Base-by-base conservation (phyloP, 2,113 vertebrate genomes). In the Quiscalus mexicanus region DNA sequence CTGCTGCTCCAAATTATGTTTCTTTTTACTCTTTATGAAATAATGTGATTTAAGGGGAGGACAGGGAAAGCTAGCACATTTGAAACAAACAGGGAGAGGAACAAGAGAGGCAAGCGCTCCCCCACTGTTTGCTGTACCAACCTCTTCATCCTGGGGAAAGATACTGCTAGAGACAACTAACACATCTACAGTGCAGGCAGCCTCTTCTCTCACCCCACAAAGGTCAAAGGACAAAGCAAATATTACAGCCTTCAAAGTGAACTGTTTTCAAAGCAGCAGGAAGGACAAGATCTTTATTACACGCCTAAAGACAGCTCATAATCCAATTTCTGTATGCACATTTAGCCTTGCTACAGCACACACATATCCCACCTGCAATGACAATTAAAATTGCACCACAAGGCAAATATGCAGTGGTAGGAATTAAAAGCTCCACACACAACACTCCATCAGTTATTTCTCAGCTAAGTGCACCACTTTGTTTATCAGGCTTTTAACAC, bases 1-100 rank as follows among this genome's bases (percentile, higher is more conserved):
- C 91, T 96, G 96, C 92, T 97, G 96, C 96, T 97, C 96, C 96
- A 95, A 98, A 98, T 98, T 92, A 97, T 75, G 92, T 81, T 97
- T 95, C 96, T 97, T 98, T 96, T 97, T 94, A 92, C 88, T 95
- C 95, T 94, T 97, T 95, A 97, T 95, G 92, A 97, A 96, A 98
- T 96, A 97, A 97, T 83, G 69, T 73, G 91, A 96, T 96, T 95
- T 95, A 95, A 91, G 90, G 71, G 60, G 58, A 88, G 24, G 63
- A 89, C 2, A 0, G 65, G 83, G 49, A 78, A 88, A 90, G 45
- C 64, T 52, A 92, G 78, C 70, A 77, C 10, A 2, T 70, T 86
- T 7, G 8, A 94, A 95, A 85, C 8, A 24, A 95, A 76, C 9
- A 55, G 45, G 37, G 52, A 88, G 50, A 93, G n/a, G 76, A 96